A percentile compares a stretch with the other conserved stretches of the same genome.
Conservation (phyloP, 1,140 invertebrate genomes). For the Bombus turneri region DNA sequence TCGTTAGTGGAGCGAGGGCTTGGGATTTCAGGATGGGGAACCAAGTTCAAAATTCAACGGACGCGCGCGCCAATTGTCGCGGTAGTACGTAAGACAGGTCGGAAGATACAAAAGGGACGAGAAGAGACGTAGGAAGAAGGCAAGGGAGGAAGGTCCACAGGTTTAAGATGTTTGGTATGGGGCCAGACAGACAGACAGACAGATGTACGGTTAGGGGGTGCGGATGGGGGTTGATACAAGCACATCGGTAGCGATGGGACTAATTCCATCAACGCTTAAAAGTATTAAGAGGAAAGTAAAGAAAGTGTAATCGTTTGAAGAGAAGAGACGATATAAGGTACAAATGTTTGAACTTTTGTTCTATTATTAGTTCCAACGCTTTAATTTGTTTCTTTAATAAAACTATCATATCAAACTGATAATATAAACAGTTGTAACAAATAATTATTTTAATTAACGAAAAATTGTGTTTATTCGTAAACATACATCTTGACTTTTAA, state of each 20-base stretch:
- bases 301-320: not conserved
- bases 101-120: not conserved
- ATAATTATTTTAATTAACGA: too few species aligned
- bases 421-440: too few species aligned
- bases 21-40: not conserved
- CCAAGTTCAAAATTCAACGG: slow-evolving; percentile 28
- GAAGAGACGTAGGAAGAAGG: not conserved
- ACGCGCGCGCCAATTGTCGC: slow-evolving; percentile 33
- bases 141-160: not conserved
- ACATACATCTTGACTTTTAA: too few species aligned
- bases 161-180: slow-evolving; percentile 46
- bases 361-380: too few species aligned
- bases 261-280: not conserved
- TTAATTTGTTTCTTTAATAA: too few species aligned
- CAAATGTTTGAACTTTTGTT: too few species aligned
- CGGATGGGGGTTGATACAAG: not conserved
- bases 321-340: not conserved
- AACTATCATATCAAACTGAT: too few species aligned
- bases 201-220: slow-evolving; percentile 18
- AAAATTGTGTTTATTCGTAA: too few species aligned
- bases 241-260: slow-evolving; percentile 2
- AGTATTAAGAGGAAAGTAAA: not conserved
- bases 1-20: slow-evolving; percentile 14
- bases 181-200: slow-evolving; percentile 58
- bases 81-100: not conserved